Conservation (phyloP, 1,140 invertebrate genomes). For the Polyergus mexicanus region DNA sequence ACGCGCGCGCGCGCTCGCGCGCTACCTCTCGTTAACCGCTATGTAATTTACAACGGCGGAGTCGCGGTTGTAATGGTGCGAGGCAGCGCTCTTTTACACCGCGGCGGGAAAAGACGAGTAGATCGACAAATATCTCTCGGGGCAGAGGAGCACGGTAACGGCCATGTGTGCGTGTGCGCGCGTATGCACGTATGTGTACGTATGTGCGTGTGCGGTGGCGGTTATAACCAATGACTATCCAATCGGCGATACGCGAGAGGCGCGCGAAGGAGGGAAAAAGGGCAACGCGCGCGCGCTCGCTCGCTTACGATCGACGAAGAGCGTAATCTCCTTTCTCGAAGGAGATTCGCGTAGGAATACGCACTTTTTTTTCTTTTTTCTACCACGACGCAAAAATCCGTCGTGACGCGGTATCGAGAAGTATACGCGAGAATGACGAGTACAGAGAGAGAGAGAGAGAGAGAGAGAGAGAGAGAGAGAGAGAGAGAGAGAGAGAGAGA, state of each 20-base stretch:
- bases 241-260: slow-evolving; percentile 27
- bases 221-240: slow-evolving; percentile 56
- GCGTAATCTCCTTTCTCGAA: not conserved
- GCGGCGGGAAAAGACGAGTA: slow-evolving; percentile 51
- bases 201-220: not conserved
- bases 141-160: not conserved
- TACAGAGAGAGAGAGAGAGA: not conserved
- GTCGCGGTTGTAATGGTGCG: not conserved
- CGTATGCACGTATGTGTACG: no score
- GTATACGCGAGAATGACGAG: not conserved
- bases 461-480: slow-evolving; percentile 41
- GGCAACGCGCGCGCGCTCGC: slow-evolving; percentile 41
- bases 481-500: slow-evolving; percentile 33
- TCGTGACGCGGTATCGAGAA: not conserved
- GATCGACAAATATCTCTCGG: slow-evolving; percentile 44
- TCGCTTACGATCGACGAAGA: slow-evolving; percentile 35
- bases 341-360: slow-evolving; percentile 9
- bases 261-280: slow-evolving; percentile 63
- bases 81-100: not conserved
- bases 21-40: not conserved
- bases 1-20: slow-evolving; percentile 2
- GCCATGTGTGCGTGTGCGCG: not conserved
- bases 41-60: slow-evolving; percentile 16
- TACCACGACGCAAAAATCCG: slow-evolving; percentile 39
- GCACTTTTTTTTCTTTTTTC: slow-evolving; percentile 18